phyloP scores from a whole-genome alignment of 2,113 vertebrate species.

The Pygoscelis adeliae region DNA sequence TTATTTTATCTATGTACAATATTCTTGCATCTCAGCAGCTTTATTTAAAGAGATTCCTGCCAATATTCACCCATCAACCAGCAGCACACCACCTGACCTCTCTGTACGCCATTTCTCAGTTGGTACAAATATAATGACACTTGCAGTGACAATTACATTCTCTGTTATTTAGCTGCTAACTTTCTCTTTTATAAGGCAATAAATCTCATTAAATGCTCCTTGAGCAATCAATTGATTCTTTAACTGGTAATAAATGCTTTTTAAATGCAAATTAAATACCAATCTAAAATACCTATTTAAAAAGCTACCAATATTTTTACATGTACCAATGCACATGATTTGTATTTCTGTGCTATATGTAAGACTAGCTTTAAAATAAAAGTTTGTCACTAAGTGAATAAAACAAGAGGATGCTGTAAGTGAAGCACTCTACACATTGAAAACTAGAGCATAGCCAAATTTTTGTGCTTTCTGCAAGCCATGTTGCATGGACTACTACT shows the following conservation, averaged over 20 bases:
- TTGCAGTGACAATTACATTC: conserved; percentile 34
- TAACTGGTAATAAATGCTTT: conserved; percentile 69
- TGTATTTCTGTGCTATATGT: background rate
- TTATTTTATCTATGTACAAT: background rate
- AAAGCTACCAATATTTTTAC: background rate
- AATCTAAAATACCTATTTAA: conserved; percentile 32
- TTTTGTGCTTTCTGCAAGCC: background rate
- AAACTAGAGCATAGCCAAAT: background rate
- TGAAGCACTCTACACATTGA: background rate
- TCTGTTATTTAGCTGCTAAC: conserved; percentile 43
- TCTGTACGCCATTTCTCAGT: background rate
- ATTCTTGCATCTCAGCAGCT: background rate
- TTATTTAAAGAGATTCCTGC: background rate
- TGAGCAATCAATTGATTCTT: conserved; percentile 69
- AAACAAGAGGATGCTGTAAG: background rate
- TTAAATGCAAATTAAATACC: conserved; percentile 70
- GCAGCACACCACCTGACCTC: background rate
- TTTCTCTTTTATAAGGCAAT: conserved; percentile 69
- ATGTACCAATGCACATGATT: background rate
- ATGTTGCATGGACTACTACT: background rate
- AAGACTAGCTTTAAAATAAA: background rate
- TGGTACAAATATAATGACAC: conserved; percentile 29
- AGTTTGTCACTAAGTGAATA: background rate
- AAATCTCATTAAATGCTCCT: conserved; percentile 68
- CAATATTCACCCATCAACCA: background rate